Percentiles rank a stretch among this genome's conserved stretches.
Conservation (phyloP, 1,140 invertebrate genomes). For the Monomorium pharaonis region DNA sequence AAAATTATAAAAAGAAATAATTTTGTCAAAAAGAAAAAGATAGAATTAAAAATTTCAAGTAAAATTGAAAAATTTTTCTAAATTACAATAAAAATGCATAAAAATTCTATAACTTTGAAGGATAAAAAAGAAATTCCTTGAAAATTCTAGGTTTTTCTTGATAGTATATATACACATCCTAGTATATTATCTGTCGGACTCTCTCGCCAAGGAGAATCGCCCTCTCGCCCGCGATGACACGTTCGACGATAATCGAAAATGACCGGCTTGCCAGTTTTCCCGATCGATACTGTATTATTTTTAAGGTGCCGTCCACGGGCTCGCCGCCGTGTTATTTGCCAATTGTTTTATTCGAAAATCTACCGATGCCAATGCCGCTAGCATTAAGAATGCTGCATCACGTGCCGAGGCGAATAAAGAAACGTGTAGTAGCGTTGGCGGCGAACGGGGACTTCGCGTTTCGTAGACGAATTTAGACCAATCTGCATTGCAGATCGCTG, state of each 20-base stretch:
- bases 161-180: too few species aligned
- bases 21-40: too few species aligned
- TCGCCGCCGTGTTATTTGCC: background rate
- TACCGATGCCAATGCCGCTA: background rate
- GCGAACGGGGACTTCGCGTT: conserved; percentile 47
- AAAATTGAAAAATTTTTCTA: too few species aligned
- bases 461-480: conserved; percentile 72
- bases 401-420: conserved; percentile 45
- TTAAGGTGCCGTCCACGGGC: background rate
- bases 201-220: background rate
- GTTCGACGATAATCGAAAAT: background rate
- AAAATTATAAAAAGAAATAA: too few species aligned
- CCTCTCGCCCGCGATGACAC: background rate
- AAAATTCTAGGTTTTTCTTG: too few species aligned
- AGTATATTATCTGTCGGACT: too few species aligned
- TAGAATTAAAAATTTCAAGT: too few species aligned
- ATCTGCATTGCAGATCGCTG: conserved; percentile 85
- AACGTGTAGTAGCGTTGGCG: conserved; percentile 33
- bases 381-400: conserved; percentile 25
- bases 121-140: too few species aligned
- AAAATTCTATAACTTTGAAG: too few species aligned
- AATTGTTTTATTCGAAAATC: conserved; percentile 30
- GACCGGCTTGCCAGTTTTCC: background rate
- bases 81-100: too few species aligned
- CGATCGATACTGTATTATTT: conserved; percentile 2